Conservation (phyloP, 2,888 invertebrate species). For the Emmelina monodactyla region DNA sequence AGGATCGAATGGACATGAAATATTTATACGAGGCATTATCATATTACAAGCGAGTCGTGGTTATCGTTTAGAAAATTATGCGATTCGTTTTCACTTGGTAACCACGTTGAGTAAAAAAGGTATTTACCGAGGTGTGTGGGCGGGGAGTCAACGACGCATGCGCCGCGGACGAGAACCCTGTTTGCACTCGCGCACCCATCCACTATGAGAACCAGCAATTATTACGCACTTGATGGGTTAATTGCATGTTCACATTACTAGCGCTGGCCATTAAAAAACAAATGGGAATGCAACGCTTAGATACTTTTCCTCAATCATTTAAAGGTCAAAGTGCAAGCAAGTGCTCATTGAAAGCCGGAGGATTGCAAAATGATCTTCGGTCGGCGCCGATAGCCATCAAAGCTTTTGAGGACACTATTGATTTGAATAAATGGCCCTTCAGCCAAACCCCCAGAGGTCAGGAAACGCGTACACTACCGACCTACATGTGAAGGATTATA, state of each 20-base stretch:
- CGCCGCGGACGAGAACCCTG: background rate
- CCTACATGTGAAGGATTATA: constrained; percentile 64
- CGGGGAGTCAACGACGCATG: too few species aligned
- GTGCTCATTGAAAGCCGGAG: too few species aligned
- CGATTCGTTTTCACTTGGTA: constrained; percentile 56
- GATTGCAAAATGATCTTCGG: too few species aligned
- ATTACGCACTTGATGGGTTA: background rate
- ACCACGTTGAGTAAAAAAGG: constrained; percentile 30
- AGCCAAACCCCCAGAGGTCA: constrained; percentile 18
- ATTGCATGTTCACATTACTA: too few species aligned
- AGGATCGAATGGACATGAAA: constrained; percentile 47
- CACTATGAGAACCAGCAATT: background rate
- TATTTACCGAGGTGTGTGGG: constrained; percentile 8
- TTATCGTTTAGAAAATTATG: constrained; percentile 59
- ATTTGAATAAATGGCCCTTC: constrained; percentile 52
- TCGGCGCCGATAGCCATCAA: constrained; percentile 10
- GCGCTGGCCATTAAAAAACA: too few species aligned
- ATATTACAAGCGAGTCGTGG: constrained; percentile 63
- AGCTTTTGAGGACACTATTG: constrained; percentile 24
- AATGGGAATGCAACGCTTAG: too few species aligned
- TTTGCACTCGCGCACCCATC: background rate
- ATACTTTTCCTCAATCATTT: too few species aligned
- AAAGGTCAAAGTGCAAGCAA: too few species aligned
- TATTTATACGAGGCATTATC: constrained; percentile 62
- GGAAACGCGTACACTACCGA: constrained; percentile 52